Percentiles rank a stretch among this genome's conserved stretches.
These are phyloP conservation scores for Intellagama lesueurii DNA, from an alignment of 2,797 vertebrate genomes.

Conservation along the genomic window DNA sequence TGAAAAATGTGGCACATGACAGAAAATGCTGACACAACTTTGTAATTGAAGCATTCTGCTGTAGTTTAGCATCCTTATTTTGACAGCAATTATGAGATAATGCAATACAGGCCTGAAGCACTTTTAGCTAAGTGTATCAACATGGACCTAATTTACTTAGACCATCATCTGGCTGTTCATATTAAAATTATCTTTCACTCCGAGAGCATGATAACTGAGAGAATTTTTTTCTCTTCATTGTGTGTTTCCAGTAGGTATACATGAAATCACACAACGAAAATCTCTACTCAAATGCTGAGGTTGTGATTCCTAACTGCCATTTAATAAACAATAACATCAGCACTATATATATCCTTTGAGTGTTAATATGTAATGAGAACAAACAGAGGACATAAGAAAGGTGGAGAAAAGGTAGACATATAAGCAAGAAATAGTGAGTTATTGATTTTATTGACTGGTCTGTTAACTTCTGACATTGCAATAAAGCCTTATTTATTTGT, in stretches of 20 bases:
- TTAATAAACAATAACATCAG: conserved; percentile 64
- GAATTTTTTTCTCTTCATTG: conserved; percentile 34
- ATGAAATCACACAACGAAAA: conserved; percentile 36
- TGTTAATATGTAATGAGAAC: conserved; percentile 72
- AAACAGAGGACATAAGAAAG: conserved; percentile 76
- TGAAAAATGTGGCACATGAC: conserved; percentile 53
- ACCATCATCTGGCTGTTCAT: conserved; percentile 40
- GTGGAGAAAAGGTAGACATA: conserved; percentile 81
- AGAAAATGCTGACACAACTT: conserved; percentile 47
- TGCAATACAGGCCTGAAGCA: conserved; percentile 38
- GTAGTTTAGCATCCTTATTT: conserved; percentile 23
- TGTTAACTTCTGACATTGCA: conserved; percentile 85
- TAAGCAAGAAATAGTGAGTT: conserved; percentile 83
- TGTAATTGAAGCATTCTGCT: background rate
- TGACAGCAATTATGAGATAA: conserved; percentile 30
- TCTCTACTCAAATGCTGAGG: conserved; percentile 39
- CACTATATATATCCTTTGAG: conserved; percentile 66
- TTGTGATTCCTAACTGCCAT: conserved; percentile 53
- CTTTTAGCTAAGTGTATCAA: conserved; percentile 44
- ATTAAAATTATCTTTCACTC: conserved; percentile 40
- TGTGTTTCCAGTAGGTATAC: conserved; percentile 35
- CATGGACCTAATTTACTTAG: conserved; percentile 57
- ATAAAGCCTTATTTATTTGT: conserved; percentile 86
- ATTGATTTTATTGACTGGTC: conserved; percentile 86
- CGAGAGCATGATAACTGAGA: conserved; percentile 41